Percentiles rank a stretch among this genome's conserved stretches.
Evolutionary conservation across 2,113 vertebrate genomes (phyloP).

Genomic region (Brachirus orientalis): DNA sequence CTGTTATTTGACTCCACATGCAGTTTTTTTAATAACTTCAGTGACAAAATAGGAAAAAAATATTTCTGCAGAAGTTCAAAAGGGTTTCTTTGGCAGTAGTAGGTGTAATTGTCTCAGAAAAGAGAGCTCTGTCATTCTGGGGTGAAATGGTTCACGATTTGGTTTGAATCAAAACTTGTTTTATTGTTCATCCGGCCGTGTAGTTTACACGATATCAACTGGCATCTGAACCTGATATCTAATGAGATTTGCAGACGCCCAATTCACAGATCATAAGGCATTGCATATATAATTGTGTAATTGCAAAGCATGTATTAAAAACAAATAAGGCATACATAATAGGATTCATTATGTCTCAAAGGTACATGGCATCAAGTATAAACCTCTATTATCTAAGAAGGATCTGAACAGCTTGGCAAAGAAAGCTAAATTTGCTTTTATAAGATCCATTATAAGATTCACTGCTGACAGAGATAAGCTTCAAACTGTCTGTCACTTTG

Average conservation of each 20-base stretch:
- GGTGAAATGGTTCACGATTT: conserved; percentile 43
- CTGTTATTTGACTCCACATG: no score
- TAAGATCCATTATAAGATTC: neutral
- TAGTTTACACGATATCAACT: conserved; percentile 14
- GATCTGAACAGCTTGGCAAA: conserved; percentile 19
- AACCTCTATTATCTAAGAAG: conserved; percentile 11
- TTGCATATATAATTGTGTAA: conserved; percentile 2
- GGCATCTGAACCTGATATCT: conserved; percentile 41
- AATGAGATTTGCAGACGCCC: conserved; percentile 17
- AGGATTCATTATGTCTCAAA: conserved; percentile 20
- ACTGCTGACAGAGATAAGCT: conserved; percentile 24
- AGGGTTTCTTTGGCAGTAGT: conserved; percentile 8
- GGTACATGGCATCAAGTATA: neutral
- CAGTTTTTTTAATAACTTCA: no score
- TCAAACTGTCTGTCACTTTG: conserved; percentile 26
- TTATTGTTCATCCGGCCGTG: conserved; percentile 55
- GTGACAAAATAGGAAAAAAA: neutral
- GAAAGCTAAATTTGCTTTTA: conserved; percentile 4
- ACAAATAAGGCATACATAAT: conserved; percentile 19
- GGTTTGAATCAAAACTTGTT: conserved; percentile 45
- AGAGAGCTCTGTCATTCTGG: conserved; percentile 7
- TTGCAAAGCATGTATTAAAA: conserved; percentile 10
- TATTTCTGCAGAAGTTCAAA: conserved; percentile 24
- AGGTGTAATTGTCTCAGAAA: conserved; percentile 43
- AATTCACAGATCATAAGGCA: neutral